Percentiles rank a stretch among this genome's conserved stretches.
phyloP scores from a whole-genome alignment of 2,113 vertebrate genomes.

The Asarcornis scutulata region DNA sequence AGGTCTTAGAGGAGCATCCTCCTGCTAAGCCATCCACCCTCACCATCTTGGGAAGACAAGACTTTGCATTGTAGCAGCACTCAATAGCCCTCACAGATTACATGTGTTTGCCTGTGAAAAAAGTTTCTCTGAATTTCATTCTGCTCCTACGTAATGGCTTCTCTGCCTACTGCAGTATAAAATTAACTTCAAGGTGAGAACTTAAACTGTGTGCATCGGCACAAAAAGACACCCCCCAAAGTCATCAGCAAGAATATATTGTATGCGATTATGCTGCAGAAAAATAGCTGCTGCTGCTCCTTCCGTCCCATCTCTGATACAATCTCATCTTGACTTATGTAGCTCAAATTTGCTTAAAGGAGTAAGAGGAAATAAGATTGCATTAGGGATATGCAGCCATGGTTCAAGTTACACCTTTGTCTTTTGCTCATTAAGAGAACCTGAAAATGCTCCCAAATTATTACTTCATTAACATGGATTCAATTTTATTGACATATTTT shows the following conservation, averaged over 20 bases:
- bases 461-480: not conserved
- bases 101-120: not conserved
- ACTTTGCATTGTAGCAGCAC: not conserved
- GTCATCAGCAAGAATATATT: not conserved
- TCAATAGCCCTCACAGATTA: not conserved
- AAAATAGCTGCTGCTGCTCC: not conserved
- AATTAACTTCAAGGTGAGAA: constrained; percentile 62
- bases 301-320: not conserved
- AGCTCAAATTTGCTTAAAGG: not conserved
- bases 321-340: not conserved
- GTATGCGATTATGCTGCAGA: not conserved
- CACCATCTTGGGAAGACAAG: not conserved
- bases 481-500: constrained; percentile 9
- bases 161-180: constrained; percentile 43
- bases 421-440: not conserved
- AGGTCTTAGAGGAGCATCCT: not conserved
- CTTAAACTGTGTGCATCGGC: not conserved
- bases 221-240: not conserved
- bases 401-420: not conserved
- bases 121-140: not conserved
- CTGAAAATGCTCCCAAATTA: not conserved
- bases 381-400: not conserved
- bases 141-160: constrained; percentile 9
- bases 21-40: not conserved
- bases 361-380: not conserved